Evolutionary conservation across 1,140 invertebrate genomes (phyloP), one percentile per base, ranked within the genome.

Genomic region (Pantala flavescens): DNA sequence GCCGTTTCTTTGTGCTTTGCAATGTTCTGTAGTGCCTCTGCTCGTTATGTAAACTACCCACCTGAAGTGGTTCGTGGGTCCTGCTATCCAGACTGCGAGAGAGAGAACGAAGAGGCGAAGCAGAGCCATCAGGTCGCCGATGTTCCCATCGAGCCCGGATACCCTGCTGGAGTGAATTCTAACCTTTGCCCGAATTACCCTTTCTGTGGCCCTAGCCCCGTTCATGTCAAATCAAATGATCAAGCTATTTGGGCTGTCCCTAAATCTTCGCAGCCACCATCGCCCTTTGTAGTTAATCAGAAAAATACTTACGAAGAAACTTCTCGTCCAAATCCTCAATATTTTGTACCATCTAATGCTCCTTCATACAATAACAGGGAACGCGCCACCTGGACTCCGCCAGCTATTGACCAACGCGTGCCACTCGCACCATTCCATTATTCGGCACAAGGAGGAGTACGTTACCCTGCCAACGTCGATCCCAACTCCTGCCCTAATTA

Each of bases 401-500:
- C 28, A 36, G 28, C 28, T 5, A 9, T 36, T 9, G 28, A 9
- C 28, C n/a, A n/a, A n/a, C n/a, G n/a, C 28, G 9, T 36, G 2
- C 28, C 28, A 36, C 3, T 36, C 3, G 28, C 28, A 36, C 28
- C 28, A 9, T 36, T 36, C 28, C 3, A 36, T 36, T 36, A 36
- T 36, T 36, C 28, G 28, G 28, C 28, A 1, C 2, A 36, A 36
- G 49, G 16, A 3, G 49, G 49, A 16, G 49, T 21, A 1, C 49
- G n/a, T 12, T 63, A 63, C 49, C 49, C 49, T 21, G 49, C 49
- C 63, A 84, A 83, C 77, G 82, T 86, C 75, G 82, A 83, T 76
- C 80, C 86, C 2, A 82, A 85, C 11, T 79, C 83, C 43, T 87
- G 86, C 80, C 86, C 86, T 76, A 87, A 87, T 83, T 87, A 87